Evolutionary conservation across 2,113 vertebrate species (phyloP).

Genomic region (Talpa occidentalis): DNA sequence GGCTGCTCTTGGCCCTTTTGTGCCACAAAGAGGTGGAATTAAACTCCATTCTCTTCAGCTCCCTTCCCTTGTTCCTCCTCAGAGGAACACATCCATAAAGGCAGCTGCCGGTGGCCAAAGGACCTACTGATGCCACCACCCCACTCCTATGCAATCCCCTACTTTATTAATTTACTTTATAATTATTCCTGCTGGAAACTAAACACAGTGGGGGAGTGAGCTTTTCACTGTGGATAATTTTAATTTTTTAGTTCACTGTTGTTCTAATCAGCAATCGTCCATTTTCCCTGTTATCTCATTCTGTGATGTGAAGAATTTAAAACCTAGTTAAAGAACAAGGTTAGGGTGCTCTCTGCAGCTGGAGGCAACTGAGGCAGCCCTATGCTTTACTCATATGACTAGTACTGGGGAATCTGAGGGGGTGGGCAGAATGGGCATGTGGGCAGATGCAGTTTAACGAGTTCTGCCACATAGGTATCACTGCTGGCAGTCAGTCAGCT

Average conservation of each 20-base stretch:
- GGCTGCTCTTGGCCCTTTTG: not conserved
- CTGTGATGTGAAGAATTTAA: not conserved
- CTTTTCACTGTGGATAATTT: not conserved
- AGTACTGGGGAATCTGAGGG: not conserved
- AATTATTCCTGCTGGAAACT: not conserved
- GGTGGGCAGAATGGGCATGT: not conserved
- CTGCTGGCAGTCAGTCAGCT: not conserved
- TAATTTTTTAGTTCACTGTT: not conserved
- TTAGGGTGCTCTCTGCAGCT: not conserved
- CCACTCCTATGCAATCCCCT: not conserved
- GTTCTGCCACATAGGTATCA: not conserved
- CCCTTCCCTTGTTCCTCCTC: not conserved
- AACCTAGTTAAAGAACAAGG: conserved; percentile 16
- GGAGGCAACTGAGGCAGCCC: not conserved
- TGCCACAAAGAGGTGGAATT: not conserved
- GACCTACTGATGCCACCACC: not conserved
- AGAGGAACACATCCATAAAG: not conserved
- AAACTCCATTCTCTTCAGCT: not conserved
- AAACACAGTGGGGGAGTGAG: not conserved
- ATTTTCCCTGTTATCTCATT: conserved; percentile 20
- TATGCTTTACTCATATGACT: not conserved
- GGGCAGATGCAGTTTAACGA: not conserved
- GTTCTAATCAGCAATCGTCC: not conserved
- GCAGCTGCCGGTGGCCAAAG: too few species aligned
- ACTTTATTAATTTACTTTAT: not conserved